Conservation (phyloP, 2,113 vertebrate genomes). For the Rhynchomys soricoides region DNA sequence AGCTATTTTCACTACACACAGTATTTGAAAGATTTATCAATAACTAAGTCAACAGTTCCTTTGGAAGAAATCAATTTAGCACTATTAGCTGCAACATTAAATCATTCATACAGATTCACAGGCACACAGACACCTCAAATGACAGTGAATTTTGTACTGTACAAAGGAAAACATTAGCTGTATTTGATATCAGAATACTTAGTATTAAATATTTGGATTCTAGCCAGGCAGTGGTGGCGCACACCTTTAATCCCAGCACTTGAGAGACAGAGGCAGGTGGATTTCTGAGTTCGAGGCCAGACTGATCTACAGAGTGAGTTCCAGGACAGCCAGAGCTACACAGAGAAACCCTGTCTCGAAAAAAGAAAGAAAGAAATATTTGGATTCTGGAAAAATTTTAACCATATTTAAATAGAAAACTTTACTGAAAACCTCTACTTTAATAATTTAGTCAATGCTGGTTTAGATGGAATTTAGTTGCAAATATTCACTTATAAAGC, state of each 20-base stretch:
- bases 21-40: constrained; percentile 68
- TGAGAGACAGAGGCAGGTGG: no score
- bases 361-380: no score
- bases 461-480: constrained; percentile 53
- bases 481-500: background rate
- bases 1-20: constrained; percentile 62
- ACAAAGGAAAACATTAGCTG: constrained; percentile 31
- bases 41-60: constrained; percentile 62
- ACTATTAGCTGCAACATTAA: constrained; percentile 50
- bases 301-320: no score
- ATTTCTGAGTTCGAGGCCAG: no score
- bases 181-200: constrained; percentile 37
- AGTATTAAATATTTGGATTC: background rate
- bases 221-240: no score
- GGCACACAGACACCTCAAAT: background rate
- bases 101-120: background rate
- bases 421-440: constrained; percentile 57
- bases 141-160: constrained; percentile 44
- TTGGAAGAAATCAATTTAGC: constrained; percentile 57
- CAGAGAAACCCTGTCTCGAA: no score
- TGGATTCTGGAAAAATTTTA: constrained; percentile 39
- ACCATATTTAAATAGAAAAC: constrained; percentile 33
- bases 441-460: constrained; percentile 48
- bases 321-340: no score
- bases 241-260: no score